Evolutionary conservation across 2,888 invertebrate genomes (phyloP).

Genomic region (Troilus luridus): DNA sequence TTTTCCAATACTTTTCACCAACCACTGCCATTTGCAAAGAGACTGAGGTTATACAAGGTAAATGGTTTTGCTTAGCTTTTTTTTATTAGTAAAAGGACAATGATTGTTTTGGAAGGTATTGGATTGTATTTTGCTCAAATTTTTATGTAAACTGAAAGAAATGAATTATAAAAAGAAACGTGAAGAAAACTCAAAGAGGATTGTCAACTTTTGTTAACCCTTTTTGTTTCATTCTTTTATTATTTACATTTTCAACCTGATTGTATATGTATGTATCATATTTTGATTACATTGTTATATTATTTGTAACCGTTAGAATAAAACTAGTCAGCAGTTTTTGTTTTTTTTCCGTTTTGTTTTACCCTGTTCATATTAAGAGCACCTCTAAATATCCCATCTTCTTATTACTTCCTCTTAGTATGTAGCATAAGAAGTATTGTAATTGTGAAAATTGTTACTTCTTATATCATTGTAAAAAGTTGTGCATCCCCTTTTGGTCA

Average conservation of each 20-base stretch:
- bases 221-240: background rate
- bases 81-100: slow-evolving; percentile 2
- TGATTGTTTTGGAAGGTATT: slow-evolving; percentile 49
- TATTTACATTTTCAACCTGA: background rate
- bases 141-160: slow-evolving; percentile 42
- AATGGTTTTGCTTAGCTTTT: slow-evolving; percentile 47
- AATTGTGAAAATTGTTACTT: too few species aligned
- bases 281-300: slow-evolving; percentile 40
- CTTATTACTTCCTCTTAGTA: too few species aligned
- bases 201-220: slow-evolving; percentile 4
- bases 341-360: background rate
- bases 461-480: too few species aligned
- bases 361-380: background rate
- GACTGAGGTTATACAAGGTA: slow-evolving; percentile 54
- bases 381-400: background rate
- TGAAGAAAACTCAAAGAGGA: background rate
- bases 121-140: slow-evolving; percentile 55
- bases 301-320: slow-evolving; percentile 26
- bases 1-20: slow-evolving; percentile 11
- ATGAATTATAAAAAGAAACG: background rate
- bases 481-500: too few species aligned
- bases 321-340: background rate
- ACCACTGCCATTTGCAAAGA: slow-evolving; percentile 51
- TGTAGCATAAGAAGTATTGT: too few species aligned
- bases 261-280: background rate